phyloP scores from a whole-genome alignment of 2,888 invertebrate genomes.

The Isoperla grammatica region DNA sequence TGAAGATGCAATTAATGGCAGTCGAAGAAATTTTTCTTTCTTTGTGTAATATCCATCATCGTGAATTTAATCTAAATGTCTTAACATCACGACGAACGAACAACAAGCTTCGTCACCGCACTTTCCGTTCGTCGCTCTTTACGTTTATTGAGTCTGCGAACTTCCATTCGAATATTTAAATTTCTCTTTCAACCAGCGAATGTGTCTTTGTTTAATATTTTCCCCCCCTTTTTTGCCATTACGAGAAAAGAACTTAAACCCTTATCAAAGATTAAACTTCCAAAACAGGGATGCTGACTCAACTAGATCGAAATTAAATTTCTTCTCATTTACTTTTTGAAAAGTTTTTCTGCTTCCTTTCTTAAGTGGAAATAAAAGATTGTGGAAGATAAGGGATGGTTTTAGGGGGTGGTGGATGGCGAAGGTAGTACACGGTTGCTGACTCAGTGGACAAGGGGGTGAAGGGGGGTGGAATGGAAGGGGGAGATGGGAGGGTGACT shows the following conservation, averaged over 20 bases:
- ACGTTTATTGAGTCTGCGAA: slow-evolving; percentile 9
- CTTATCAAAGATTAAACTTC: slow-evolving; percentile 51
- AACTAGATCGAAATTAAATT: slow-evolving; percentile 54
- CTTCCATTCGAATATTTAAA: neutral
- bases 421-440: slow-evolving; percentile 25
- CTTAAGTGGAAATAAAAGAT: slow-evolving; percentile 24
- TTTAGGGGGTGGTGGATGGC: slow-evolving; percentile 15
- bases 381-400: slow-evolving; percentile 15
- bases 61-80: no score
- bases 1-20: no score
- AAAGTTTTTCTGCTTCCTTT: slow-evolving; percentile 19
- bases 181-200: no score
- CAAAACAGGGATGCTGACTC: slow-evolving; percentile 46
- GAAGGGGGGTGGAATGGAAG: slow-evolving; percentile 13
- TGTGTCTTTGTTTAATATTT: slow-evolving; percentile 8
- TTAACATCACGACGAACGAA: no score
- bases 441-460: slow-evolving; percentile 24
- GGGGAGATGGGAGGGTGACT: slow-evolving; percentile 9
- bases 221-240: slow-evolving; percentile 7
- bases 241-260: slow-evolving; percentile 28
- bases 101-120: no score
- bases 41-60: no score
- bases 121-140: no score
- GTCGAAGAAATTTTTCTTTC: no score
- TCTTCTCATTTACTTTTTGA: slow-evolving; percentile 38